Evolutionary conservation across 37 sponge, comb jelly and placozoan genomes (phyloP).

Genomic region (Beroe forskalii): DNA sequence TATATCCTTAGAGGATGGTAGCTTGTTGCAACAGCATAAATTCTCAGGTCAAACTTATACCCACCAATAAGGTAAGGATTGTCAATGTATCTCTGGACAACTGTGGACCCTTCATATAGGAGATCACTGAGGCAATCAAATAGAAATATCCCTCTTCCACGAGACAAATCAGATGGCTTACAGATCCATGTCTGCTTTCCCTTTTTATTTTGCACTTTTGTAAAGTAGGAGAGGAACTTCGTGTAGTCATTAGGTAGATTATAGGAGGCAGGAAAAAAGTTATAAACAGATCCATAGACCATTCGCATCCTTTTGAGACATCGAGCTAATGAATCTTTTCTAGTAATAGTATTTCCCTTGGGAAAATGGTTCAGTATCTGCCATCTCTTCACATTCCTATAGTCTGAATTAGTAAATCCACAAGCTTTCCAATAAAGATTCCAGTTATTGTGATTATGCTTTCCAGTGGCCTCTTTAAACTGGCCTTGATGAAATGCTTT

Average conservation of each 20-base stretch:
- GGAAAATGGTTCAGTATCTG: constrained; percentile 57
- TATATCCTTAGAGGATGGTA: constrained; percentile 66
- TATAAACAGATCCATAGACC: constrained; percentile 32
- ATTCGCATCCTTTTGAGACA: constrained; percentile 57
- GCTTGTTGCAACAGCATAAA: constrained; percentile 65
- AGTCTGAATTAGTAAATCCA: constrained; percentile 53
- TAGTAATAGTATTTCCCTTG: constrained; percentile 58
- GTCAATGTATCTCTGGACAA: constrained; percentile 66
- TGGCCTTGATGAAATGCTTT: constrained; percentile 48
- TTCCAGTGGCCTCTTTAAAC: constrained; percentile 14
- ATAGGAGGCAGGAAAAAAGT: constrained; percentile 52
- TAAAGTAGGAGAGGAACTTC: constrained; percentile 59
- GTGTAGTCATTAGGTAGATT: constrained; percentile 65
- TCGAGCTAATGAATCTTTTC: constrained; percentile 60
- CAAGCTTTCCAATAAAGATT: constrained; percentile 51
- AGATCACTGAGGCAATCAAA: constrained; percentile 64
- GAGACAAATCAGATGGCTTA: constrained; percentile 66
- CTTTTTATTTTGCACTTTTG: constrained; percentile 31
- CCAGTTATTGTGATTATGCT: constrained; percentile 15
- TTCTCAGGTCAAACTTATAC: constrained; percentile 67
- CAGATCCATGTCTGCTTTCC: constrained; percentile 67
- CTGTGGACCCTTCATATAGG: constrained; percentile 62
- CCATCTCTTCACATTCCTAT: constrained; percentile 39
- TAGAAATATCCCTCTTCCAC: constrained; percentile 65
- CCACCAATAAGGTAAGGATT: constrained; percentile 65